A percentile compares a stretch with the other conserved stretches of the same genome.
phyloP scores from a whole-genome alignment of 2,888 invertebrate species.

The Hyposoter didymator region DNA sequence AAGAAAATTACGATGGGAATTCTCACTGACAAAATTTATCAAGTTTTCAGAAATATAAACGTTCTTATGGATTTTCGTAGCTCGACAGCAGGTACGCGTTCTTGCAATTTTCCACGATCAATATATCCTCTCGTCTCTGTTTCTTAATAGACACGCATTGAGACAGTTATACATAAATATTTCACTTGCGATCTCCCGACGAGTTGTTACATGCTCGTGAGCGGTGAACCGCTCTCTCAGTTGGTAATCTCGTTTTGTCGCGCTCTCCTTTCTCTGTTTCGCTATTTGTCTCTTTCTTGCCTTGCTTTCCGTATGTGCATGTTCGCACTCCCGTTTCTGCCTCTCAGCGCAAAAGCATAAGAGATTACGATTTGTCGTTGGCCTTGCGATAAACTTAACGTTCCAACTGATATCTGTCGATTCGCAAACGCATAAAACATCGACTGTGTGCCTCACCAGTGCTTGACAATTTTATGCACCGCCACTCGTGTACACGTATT shows the following conservation, averaged over 20 bases:
- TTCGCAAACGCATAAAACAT: slow-evolving; percentile 78
- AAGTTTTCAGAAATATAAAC: not conserved
- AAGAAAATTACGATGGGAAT: too few relatives aligned
- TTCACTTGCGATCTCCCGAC: slow-evolving; percentile 39
- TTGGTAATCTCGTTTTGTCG: slow-evolving; percentile 44
- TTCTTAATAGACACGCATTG: slow-evolving; percentile 37
- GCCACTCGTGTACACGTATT: not conserved
- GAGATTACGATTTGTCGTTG: slow-evolving; percentile 83
- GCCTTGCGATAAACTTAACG: slow-evolving; percentile 82
- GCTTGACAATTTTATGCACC: slow-evolving; percentile 36
- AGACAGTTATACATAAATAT: slow-evolving; percentile 43
- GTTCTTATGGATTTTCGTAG: too few relatives aligned
- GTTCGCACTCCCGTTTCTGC: slow-evolving; percentile 69
- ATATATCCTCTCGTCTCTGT: not conserved
- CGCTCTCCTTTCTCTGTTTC: slow-evolving; percentile 40
- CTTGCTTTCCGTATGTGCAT: slow-evolving; percentile 66
- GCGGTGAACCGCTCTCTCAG: slow-evolving; percentile 14
- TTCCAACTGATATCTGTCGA: slow-evolving; percentile 79
- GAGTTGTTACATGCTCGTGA: slow-evolving; percentile 40
- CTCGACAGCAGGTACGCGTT: not conserved
- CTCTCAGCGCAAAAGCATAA: slow-evolving; percentile 53
- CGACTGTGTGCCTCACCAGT: slow-evolving; percentile 45
- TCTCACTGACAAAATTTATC: not conserved
- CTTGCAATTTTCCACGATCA: not conserved
- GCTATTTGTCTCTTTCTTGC: slow-evolving; percentile 53